Conservation (phyloP, 1,140 invertebrate species). For the Tribolium madens region DNA sequence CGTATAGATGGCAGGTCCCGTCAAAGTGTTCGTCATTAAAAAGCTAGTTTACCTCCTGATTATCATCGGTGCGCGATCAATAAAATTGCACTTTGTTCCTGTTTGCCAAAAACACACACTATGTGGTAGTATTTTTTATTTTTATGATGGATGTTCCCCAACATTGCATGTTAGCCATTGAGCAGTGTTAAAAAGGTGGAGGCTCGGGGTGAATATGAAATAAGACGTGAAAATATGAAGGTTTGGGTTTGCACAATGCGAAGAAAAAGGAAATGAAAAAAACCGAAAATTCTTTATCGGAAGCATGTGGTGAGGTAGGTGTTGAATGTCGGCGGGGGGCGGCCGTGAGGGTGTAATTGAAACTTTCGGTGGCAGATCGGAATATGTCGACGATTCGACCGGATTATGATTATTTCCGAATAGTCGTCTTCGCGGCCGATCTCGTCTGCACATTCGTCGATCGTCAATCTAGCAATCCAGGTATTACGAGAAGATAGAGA, state of each 20-base stretch:
- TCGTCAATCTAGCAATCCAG: slow-evolving; percentile 43
- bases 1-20: background rate
- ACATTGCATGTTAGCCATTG: slow-evolving; percentile 21
- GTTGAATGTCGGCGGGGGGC: slow-evolving; percentile 2
- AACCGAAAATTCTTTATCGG: slow-evolving; percentile 28
- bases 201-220: slow-evolving; percentile 23
- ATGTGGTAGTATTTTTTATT: slow-evolving; percentile 8
- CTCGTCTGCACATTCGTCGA: slow-evolving; percentile 13
- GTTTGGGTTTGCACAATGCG: slow-evolving; percentile 22
- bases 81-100: slow-evolving; percentile 18
- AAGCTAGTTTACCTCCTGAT: background rate
- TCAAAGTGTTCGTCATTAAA: background rate
- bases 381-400: slow-evolving; percentile 21
- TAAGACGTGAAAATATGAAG: slow-evolving; percentile 31
- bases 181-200: slow-evolving; percentile 31
- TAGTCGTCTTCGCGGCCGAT: too few relatives aligned
- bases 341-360: slow-evolving; percentile 31
- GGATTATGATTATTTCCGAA: slow-evolving; percentile 40
- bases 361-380: slow-evolving; percentile 25
- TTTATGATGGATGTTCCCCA: slow-evolving; percentile 26
- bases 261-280: slow-evolving; percentile 34
- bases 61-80: slow-evolving; percentile 15
- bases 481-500: slow-evolving; percentile 41
- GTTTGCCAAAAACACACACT: slow-evolving; percentile 5
- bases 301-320: slow-evolving; percentile 22